Evolutionary conservation across 2,888 invertebrate species (phyloP), one percentile per base, ranked within the genome.

Genomic region (Pherbina coryleti): DNA sequence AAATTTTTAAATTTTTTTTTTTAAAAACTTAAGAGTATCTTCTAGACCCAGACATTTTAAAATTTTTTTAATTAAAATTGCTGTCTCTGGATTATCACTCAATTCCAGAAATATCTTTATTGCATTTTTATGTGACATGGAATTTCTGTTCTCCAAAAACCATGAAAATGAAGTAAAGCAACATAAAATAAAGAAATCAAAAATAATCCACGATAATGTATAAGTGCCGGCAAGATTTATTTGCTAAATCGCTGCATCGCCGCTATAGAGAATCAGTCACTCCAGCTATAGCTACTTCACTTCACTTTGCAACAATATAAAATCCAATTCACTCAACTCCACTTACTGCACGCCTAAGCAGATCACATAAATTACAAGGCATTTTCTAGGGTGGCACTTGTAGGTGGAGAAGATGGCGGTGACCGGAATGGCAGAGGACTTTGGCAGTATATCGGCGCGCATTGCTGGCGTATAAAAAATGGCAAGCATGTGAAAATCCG

Each of bases 321-420:
- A 44, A 67, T 71, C 34, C 55, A 71, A 53, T 34, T 34, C 70
- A 53, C 70, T 71, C 53, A 22, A 17, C 19, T 53, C 28, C 70
- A 70, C 55, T 55, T 79, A 78, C 75, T 75, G 79, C 78, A 62
- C 78, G 51, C 81, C 83, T 83, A 86, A 86, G 86, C 84, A 82
- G 86, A 81, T 86, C 84, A 85, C 85, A 86, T 85, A 85, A 85
- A 85, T 86, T 81, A 84, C 81, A 64, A 37, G 75, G 69, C 62
- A 75, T 76, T 80, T 76, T 77, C 71, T 67, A 37, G 28, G 53
- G 70, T 19, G 44, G 44, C 44, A 44, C 7, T 49, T 28, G 60
- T 49, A 72, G 66, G 49, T 55, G 34, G 31, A 19, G 44, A 55
- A 55, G 8, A 51, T 44, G 14, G 14, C 44, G 14, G 44, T 44